Conservation (phyloP, 2,888 invertebrate genomes). For the Nemapogon koenigi region DNA sequence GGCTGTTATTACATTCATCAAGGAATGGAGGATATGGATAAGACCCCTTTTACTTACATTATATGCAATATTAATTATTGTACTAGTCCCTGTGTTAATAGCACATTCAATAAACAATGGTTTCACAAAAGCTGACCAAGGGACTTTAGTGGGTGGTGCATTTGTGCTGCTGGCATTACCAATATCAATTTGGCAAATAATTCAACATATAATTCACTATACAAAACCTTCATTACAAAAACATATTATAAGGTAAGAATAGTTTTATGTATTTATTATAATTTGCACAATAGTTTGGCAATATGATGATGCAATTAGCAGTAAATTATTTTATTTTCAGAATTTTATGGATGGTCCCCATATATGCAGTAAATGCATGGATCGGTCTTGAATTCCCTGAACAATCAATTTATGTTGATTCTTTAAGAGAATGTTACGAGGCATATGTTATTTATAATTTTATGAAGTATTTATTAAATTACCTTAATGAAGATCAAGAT, state of each 20-base stretch:
- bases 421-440: conserved; percentile 94
- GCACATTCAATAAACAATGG: conserved; percentile 82
- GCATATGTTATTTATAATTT: conserved; percentile 98
- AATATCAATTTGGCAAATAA: conserved; percentile 93
- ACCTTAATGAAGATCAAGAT: conserved; percentile 86
- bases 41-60: conserved; percentile 81
- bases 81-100: conserved; percentile 84
- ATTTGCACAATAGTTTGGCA: no score
- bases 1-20: conserved; percentile 39
- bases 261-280: background rate
- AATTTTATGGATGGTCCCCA: conserved; percentile 97
- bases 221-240: conserved; percentile 91
- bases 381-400: conserved; percentile 86
- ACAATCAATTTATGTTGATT: conserved; percentile 91
- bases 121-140: conserved; percentile 79
- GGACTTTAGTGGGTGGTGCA: conserved; percentile 85
- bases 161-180: conserved; percentile 91
- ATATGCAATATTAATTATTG: conserved; percentile 81
- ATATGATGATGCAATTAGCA: no score
- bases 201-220: conserved; percentile 92
- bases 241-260: conserved; percentile 83
- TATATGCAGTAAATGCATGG: conserved; percentile 95
- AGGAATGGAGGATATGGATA: conserved; percentile 88
- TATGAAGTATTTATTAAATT: conserved; percentile 92
- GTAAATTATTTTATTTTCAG: conserved; percentile 52